Conservation (phyloP, 2,888 invertebrate genomes). For the Drosophila flavopinicola region DNA sequence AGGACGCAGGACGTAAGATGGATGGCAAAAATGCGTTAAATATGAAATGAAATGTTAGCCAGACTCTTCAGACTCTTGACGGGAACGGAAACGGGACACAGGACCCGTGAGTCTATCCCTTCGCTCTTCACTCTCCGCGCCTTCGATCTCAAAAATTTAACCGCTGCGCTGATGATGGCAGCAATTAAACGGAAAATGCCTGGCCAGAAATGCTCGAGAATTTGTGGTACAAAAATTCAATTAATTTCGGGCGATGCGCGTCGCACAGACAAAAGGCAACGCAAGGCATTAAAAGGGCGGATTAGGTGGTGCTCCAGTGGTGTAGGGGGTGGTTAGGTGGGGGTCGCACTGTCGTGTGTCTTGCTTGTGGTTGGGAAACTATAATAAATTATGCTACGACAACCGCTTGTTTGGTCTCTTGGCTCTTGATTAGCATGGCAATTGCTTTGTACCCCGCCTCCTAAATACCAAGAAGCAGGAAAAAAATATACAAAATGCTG, state of each 20-base stretch:
- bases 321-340: background rate
- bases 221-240: slow-evolving; percentile 79
- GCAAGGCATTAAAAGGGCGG: slow-evolving; percentile 13
- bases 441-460: slow-evolving; percentile 11
- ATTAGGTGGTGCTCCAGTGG: too few species aligned
- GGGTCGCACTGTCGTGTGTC: slow-evolving; percentile 57
- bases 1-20: slow-evolving; percentile 14
- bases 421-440: slow-evolving; percentile 53
- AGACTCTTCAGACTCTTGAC: slow-evolving; percentile 6
- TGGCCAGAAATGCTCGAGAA: slow-evolving; percentile 69
- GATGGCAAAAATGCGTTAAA: slow-evolving; percentile 70
- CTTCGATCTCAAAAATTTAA: slow-evolving; percentile 61
- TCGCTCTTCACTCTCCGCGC: background rate
- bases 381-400: slow-evolving; percentile 76
- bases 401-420: slow-evolving; percentile 47
- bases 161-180: slow-evolving; percentile 76
- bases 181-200: slow-evolving; percentile 75
- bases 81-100: background rate
- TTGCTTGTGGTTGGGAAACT: slow-evolving; percentile 70
- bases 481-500: slow-evolving; percentile 9
- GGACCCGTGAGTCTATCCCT: background rate
- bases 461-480: slow-evolving; percentile 6
- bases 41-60: slow-evolving; percentile 58
- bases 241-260: slow-evolving; percentile 64
- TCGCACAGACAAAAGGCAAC: slow-evolving; percentile 42